phyloP scores from a whole-genome alignment of 2,113 vertebrate species.

The Halichoerus grypus region DNA sequence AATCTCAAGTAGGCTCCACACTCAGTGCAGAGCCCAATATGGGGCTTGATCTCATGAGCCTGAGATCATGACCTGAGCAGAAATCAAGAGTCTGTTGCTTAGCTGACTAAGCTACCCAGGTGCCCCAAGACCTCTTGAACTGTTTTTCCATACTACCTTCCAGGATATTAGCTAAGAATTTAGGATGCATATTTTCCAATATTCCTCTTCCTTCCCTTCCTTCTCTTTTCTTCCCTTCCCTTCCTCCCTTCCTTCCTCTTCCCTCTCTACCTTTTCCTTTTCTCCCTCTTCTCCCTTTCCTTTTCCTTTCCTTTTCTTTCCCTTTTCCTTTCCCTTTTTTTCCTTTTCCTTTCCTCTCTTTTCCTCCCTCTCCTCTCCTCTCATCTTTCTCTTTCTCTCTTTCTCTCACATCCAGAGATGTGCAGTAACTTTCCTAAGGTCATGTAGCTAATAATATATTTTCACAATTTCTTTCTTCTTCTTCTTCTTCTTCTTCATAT shows the following conservation, averaged over 20 bases:
- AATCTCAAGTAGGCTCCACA: neutral
- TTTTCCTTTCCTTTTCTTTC: neutral
- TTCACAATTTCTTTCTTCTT: neutral
- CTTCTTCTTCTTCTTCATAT: neutral
- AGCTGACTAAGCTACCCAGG: neutral
- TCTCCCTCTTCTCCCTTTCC: neutral
- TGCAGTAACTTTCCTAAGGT: neutral
- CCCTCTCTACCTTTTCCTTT: neutral
- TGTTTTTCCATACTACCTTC: neutral
- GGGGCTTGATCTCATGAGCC: neutral
- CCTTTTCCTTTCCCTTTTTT: neutral
- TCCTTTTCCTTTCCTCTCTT: neutral
- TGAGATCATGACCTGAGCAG: neutral
- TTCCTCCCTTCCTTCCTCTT: neutral
- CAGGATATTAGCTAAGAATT: neutral
- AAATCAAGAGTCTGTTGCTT: neutral
- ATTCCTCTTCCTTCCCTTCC: neutral
- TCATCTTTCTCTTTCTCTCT: neutral
- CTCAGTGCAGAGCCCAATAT: neutral
- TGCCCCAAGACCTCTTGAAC: neutral
- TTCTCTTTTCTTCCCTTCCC: neutral
- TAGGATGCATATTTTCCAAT: neutral
- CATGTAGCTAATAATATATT: neutral
- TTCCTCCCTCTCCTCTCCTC: neutral
- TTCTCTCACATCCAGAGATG: no score